Conservation (phyloP, 2,797 vertebrate species). For the Periophthalmus magnuspinnatus region DNA sequence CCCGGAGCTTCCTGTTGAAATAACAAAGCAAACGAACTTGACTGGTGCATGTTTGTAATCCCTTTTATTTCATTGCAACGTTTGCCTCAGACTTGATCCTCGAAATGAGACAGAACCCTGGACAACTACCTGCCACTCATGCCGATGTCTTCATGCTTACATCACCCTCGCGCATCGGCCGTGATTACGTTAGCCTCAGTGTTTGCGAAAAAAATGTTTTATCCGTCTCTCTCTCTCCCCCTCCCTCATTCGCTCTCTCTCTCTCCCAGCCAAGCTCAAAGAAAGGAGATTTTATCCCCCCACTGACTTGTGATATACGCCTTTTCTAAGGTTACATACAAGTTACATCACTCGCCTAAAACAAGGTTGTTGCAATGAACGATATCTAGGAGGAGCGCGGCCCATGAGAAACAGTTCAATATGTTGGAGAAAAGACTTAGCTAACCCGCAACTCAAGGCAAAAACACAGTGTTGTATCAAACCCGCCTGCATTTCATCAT, state of each 20-base stretch:
- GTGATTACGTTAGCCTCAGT: slow-evolving; percentile 59
- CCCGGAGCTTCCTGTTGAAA: slow-evolving; percentile 15
- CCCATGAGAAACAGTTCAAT: slow-evolving; percentile 62
- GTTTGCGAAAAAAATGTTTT: slow-evolving; percentile 54
- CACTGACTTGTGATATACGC: slow-evolving; percentile 59
- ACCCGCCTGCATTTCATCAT: slow-evolving; percentile 63
- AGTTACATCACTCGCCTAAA: slow-evolving; percentile 78
- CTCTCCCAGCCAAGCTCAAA: slow-evolving; percentile 62
- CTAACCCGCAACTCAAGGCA: slow-evolving; percentile 50
- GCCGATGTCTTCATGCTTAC: slow-evolving; percentile 68
- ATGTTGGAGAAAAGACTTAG: slow-evolving; percentile 54
- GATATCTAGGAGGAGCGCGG: slow-evolving; percentile 61
- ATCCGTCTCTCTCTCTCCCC: slow-evolving; percentile 24
- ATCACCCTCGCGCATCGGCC: slow-evolving; percentile 64
- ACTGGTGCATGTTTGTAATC: slow-evolving; percentile 28
- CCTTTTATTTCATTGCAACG: slow-evolving; percentile 41
- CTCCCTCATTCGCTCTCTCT: neutral
- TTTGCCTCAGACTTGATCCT: slow-evolving; percentile 31
- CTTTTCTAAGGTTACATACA: slow-evolving; percentile 70
- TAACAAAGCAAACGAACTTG: slow-evolving; percentile 29
- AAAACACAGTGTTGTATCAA: slow-evolving; percentile 49
- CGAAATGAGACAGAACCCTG: slow-evolving; percentile 53
- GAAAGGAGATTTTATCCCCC: slow-evolving; percentile 66
- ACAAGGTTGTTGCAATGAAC: slow-evolving; percentile 69
- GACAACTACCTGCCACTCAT: slow-evolving; percentile 66